Conservation (phyloP, 2,888 invertebrate genomes). For the Bombylius discolor region DNA sequence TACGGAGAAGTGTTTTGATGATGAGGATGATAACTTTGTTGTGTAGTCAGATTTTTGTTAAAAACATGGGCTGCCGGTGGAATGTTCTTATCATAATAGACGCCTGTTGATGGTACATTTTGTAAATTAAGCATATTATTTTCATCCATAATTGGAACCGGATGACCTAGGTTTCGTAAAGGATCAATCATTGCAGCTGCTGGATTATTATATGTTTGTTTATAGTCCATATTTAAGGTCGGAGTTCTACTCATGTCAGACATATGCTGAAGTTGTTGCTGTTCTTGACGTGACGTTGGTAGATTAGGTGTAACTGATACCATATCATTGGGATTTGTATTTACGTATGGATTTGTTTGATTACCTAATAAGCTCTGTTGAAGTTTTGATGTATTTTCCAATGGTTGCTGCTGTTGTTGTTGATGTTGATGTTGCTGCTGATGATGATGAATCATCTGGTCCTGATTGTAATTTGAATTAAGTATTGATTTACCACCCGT, state of each 20-base stretch:
- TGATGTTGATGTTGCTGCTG: constrained; percentile 11
- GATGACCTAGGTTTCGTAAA: constrained; percentile 20
- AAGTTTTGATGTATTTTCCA: background rate
- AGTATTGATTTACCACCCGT: background rate
- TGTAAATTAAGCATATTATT: constrained; percentile 27
- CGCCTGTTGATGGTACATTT: constrained; percentile 15
- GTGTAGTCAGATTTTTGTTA: constrained; percentile 34
- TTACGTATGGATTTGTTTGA: no score
- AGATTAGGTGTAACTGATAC: background rate
- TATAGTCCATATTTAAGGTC: constrained; percentile 15
- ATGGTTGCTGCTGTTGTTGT: constrained; percentile 12
- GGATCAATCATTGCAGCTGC: constrained; percentile 17
- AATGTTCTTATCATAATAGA: constrained; percentile 46
- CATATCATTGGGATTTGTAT: background rate
- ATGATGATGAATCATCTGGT: background rate
- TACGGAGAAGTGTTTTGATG: constrained; percentile 9
- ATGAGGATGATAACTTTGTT: constrained; percentile 18
- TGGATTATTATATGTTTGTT: constrained; percentile 26
- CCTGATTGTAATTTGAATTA: background rate
- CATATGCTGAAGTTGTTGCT: constrained; percentile 16
- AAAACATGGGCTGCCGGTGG: constrained; percentile 49
- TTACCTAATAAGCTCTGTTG: background rate
- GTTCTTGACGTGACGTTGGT: constrained; percentile 12
- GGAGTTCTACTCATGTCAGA: constrained; percentile 6
- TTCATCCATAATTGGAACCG: constrained; percentile 24